Percentiles rank a stretch among this genome's conserved stretches.
Conservation (phyloP, 2,888 invertebrate genomes). For the Tinea semifulvella region DNA sequence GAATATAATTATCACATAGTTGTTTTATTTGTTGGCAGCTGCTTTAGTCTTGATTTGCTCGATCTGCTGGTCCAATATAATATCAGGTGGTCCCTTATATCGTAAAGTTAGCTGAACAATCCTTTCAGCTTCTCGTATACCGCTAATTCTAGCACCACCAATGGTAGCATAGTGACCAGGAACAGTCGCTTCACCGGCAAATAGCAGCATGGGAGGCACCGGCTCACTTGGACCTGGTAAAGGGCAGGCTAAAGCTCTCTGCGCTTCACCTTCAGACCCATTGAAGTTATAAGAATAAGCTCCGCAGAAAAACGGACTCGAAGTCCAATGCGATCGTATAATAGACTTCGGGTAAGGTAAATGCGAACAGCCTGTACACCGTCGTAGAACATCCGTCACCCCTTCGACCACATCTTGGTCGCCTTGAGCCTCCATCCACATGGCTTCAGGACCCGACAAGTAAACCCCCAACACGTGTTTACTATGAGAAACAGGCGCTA, state of each 20-base stretch:
- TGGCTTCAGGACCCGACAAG: slow-evolving; percentile 74
- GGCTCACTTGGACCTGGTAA: slow-evolving; percentile 69
- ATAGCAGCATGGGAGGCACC: slow-evolving; percentile 74
- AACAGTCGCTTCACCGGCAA: slow-evolving; percentile 85
- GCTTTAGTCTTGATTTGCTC: no score
- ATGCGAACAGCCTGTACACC: slow-evolving; percentile 65
- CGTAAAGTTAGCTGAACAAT: slow-evolving; percentile 70
- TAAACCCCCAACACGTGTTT: slow-evolving; percentile 76
- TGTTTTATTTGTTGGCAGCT: no score
- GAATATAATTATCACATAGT: no score
- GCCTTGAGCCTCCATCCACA: slow-evolving; percentile 70
- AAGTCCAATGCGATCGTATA: slow-evolving; percentile 76
- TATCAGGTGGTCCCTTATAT: slow-evolving; percentile 51
- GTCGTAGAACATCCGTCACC: slow-evolving; percentile 69
- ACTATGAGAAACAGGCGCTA: slow-evolving; percentile 75
- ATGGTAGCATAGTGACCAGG: slow-evolving; percentile 77
- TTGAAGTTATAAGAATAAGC: slow-evolving; percentile 71
- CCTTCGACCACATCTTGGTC: slow-evolving; percentile 74
- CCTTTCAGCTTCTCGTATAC: slow-evolving; percentile 81
- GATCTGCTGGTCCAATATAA: no score
- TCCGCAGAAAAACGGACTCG: slow-evolving; percentile 76
- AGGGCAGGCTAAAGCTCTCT: slow-evolving; percentile 68
- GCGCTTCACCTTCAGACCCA: slow-evolving; percentile 35
- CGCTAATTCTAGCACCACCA: slow-evolving; percentile 80
- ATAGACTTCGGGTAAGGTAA: slow-evolving; percentile 75